phyloP scores from a whole-genome alignment of 1,140 invertebrate genomes.

The Drosophila parvula region DNA sequence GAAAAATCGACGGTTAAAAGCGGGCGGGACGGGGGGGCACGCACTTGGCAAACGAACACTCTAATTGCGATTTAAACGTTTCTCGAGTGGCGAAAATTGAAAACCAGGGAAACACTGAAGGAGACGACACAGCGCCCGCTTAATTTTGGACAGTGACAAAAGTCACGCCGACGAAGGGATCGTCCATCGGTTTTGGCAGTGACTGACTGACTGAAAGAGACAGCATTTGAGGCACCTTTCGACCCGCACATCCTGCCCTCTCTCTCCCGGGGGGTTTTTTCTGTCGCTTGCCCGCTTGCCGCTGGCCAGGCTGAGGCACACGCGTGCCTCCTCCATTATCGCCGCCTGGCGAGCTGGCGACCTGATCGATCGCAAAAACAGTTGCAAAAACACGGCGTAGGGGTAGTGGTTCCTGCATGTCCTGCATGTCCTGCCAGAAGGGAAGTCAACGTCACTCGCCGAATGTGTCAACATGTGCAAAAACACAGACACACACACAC shows the following conservation, averaged over 20 bases:
- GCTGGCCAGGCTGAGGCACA: conserved; percentile 8
- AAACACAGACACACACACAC: conserved; percentile 14
- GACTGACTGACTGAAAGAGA: conserved; percentile 1
- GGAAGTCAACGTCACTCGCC: conserved; percentile 66
- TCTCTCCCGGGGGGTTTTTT: conserved; percentile 11
- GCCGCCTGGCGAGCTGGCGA: conserved; percentile 17
- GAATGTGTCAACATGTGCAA: conserved; percentile 72
- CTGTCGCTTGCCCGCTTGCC: conserved; percentile 57
- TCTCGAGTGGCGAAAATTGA: conserved; percentile 68
- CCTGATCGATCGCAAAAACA: conserved; percentile 59
- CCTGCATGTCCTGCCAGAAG: conserved; percentile 67
- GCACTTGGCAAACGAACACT: conserved; percentile 37
- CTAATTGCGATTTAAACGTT: conserved; percentile 77
- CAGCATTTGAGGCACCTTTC: conserved; percentile 63
- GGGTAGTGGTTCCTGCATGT: conserved; percentile 34
- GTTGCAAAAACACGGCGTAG: conserved; percentile 66
- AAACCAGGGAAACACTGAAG: conserved; percentile 38
- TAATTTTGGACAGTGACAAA: conserved; percentile 68
- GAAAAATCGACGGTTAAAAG: conserved; percentile 53
- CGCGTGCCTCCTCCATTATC: conserved; percentile 61
- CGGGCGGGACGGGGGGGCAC: conserved; percentile 37
- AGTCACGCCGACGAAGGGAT: conserved; percentile 31
- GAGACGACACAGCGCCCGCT: conserved; percentile 51
- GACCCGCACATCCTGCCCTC: conserved; percentile 55
- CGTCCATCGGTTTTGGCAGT: not conserved